Conservation (phyloP, 2,888 invertebrate species). For the Petrophora chlorosata region DNA sequence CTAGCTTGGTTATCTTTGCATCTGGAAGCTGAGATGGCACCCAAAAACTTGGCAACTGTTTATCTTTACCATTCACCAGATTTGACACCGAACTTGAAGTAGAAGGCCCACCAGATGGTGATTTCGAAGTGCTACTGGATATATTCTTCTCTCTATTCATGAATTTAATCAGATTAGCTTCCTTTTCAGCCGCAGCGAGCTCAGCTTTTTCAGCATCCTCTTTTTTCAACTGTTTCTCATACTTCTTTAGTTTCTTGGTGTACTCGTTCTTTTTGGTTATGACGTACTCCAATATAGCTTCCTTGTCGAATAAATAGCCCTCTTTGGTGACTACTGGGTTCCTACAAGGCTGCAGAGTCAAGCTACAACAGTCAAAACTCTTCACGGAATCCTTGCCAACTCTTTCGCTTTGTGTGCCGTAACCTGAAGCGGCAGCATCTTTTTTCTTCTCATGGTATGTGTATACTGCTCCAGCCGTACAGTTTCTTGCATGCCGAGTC, state of each 20-base stretch:
- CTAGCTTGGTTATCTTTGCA: conserved; percentile 86
- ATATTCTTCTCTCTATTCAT: conserved; percentile 92
- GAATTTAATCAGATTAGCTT: conserved; percentile 90
- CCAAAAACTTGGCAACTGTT: conserved; percentile 97
- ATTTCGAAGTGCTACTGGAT: conserved; percentile 67
- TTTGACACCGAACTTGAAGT: conserved; percentile 88
- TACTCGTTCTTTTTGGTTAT: conserved; percentile 97
- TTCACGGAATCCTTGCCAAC: conserved; percentile 96
- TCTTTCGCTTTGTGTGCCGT: conserved; percentile 93
- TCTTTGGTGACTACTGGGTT: conserved; percentile 93
- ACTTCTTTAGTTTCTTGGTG: conserved; percentile 94
- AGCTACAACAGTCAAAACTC: conserved; percentile 98
- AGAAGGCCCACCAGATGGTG: conserved; percentile 30
- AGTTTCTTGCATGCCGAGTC: conserved; percentile 98
- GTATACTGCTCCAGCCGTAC: conserved; percentile 99
- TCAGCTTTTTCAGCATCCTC: conserved; percentile 89
- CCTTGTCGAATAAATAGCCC: conserved; percentile 98
- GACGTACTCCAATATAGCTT: conserved; percentile 97
- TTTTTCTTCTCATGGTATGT: conserved; percentile 99
- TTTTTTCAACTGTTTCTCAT: conserved; percentile 92
- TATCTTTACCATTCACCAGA: conserved; percentile 89
- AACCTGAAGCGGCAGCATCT: conserved; percentile 97
- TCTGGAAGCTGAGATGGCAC: conserved; percentile 96
- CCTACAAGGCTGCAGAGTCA: conserved; percentile 97
- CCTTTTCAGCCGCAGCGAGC: conserved; percentile 88